Conservation (phyloP, 2,113 vertebrate species). For the Corvus cornix region DNA sequence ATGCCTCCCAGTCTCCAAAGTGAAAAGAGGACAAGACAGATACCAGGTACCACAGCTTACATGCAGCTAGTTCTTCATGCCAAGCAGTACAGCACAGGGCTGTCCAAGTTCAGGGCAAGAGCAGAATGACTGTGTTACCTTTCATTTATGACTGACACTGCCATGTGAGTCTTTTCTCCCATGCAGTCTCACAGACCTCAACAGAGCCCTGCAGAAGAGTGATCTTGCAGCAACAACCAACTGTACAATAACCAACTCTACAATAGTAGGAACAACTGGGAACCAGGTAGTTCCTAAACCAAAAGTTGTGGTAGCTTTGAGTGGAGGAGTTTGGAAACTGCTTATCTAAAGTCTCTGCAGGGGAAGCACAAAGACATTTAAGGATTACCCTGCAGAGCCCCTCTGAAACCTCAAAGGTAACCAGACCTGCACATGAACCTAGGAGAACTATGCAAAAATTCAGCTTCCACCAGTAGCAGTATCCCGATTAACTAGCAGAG, state of each 20-base stretch:
- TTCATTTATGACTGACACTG: background rate
- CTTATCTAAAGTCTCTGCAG: background rate
- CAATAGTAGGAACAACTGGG: background rate
- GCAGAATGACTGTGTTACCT: background rate
- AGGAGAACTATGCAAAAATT: background rate
- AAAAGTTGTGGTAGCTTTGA: background rate
- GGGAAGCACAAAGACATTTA: background rate
- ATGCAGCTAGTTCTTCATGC: background rate
- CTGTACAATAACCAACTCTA: accelerated
- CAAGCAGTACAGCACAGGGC: background rate
- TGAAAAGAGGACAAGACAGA: background rate
- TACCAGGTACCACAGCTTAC: background rate
- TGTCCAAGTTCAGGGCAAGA: background rate
- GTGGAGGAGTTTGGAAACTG: background rate
- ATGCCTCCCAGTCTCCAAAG: background rate
- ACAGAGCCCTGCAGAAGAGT: background rate
- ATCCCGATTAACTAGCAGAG: background rate
- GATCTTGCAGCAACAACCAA: background rate
- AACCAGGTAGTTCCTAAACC: background rate
- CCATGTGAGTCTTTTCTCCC: background rate
- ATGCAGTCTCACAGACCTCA: background rate
- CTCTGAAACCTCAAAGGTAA: background rate
- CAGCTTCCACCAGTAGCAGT: background rate
- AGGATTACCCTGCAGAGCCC: background rate
- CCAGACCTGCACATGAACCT: background rate